Base-by-base conservation (phyloP, 2,888 invertebrate genomes). In the Xestia c-nigrum region DNA sequence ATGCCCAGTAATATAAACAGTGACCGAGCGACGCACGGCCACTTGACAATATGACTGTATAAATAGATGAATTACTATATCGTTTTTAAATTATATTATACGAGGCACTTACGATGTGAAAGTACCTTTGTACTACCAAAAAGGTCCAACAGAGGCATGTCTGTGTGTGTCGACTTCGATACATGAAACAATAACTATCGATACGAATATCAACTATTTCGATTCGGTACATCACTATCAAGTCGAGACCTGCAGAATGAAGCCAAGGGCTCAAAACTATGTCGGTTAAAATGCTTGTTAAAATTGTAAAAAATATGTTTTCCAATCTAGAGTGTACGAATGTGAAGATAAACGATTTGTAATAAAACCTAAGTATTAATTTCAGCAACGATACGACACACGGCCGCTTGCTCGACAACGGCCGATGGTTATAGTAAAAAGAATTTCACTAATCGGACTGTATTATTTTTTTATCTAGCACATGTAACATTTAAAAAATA, bases 381-480 rank as follows among this genome's bases (percentile, higher is more conserved):
- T 87, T 88, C 88, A 87, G 72, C 86, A 88, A 87, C 90, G 90
- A 90, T 85, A 88, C 81, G 89, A 89, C 80, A 84, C 80, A 69
- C 83, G 79, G 87, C 79, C 80, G 79, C 80, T 83, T 87, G 84
- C 83, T 82, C 71, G 71, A 66, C 78, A 81, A 69, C 85, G 86
- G 80, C 82, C 86, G 85, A 80, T 88, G 80, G 87, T 85, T 91
- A 87, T 91, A 91, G 92, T 91, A 91, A 88, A 92, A 93, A 94
- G 91, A 92, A 94, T 94, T 94, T 94, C 94, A 94, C 94, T 95
- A 95, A 95, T 96, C 92, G 94, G 94, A 96, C 95, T 96, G 96
- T 96, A 95, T 96, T 96, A 96, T 96, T 96, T 96, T 96, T 96
- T 95, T 95, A 95, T 94, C 94, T 95, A 96, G 96, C 95, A 96